A percentile compares a stretch with the other conserved stretches of the same genome.
Evolutionary conservation across 2,797 vertebrate genomes (phyloP).

Genomic region (Aphelocoma californica): DNA sequence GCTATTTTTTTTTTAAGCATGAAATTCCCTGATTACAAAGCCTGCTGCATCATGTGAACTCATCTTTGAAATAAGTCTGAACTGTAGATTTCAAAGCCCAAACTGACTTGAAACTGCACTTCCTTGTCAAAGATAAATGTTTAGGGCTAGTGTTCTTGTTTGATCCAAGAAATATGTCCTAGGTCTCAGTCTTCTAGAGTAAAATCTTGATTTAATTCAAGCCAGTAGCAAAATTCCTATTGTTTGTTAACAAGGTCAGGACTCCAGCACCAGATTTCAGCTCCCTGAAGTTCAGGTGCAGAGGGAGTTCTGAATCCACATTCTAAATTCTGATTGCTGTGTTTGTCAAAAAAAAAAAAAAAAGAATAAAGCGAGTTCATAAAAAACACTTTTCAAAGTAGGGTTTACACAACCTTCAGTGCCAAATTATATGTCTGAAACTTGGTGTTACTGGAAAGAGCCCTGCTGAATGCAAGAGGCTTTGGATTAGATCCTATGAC

Average conservation of each 20-base stretch:
- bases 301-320: constrained; percentile 20
- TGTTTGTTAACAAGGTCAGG: constrained; percentile 46
- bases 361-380: neutral
- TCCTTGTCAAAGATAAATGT: constrained; percentile 61
- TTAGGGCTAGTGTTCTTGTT: constrained; percentile 40
- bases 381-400: neutral
- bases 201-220: constrained; percentile 52
- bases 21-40: constrained; percentile 53
- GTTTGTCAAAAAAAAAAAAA: neutral
- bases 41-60: constrained; percentile 12
- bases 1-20: constrained; percentile 33
- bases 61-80: constrained; percentile 37
- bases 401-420: neutral
- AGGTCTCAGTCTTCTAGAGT: neutral
- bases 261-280: constrained; percentile 1
- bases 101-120: constrained; percentile 31
- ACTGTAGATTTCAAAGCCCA: constrained; percentile 36
- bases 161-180: constrained; percentile 40
- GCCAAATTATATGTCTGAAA: neutral
- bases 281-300: constrained; percentile 19
- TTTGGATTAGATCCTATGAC: neutral
- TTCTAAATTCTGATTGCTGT: neutral
- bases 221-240: constrained; percentile 53
- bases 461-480: neutral
- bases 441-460: neutral